Base-by-base conservation (phyloP, 2,888 invertebrate genomes). In the Sympetrum striolatum region DNA sequence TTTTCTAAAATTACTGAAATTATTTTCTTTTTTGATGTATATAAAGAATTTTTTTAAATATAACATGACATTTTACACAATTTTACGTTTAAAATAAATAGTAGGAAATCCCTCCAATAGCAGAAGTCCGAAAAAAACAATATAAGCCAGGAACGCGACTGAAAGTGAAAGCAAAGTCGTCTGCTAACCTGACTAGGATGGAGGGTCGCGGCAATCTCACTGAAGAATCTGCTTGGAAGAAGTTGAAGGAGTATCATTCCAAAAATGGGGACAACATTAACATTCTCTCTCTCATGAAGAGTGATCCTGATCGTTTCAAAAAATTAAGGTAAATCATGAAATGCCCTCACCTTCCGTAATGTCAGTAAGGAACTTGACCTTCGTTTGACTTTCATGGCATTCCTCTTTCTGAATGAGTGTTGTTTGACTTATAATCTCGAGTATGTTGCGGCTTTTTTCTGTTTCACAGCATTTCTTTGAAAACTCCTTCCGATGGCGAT, bases 401-500 rank as follows among this genome's bases (percentile, higher is more conserved):
- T n/a, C 48, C 5, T 12, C 81, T 81, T 48, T 44, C 22, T 44
- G 35, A n/a, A 48, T 39, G 15, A 37, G 18, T 53, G 48, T 90
- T n/a, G 14, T 48, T 6, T 8, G n/a, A 73, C 64, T 64, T 25
- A 0, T n/a, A 15, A 15, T 82, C 12, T 90, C 90, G 82, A 80
- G 91, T 81, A 90, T 60, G 37, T 44, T 90, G 44, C 90, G 90
- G 91, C 81, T 53, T 10, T 39, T 92, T 91, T 90, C 91, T 91
- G 60, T 90, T 18, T 93, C 93, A 73, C 93, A 98, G 98, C 93
- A 94, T 97, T 91, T 95, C 95, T 90, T 94, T 98, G 91, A 93
- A 95, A 60, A 98, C 98, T 0, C 97, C 98, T 10, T 95, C 96
- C 91, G 98, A 98, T 95, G 99, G 99, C 12, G 97, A 98, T 44